Evolutionary conservation across 2,113 vertebrate species (phyloP), one percentile per base, ranked within the genome.

Genomic region (Oxyura jamaicensis): DNA sequence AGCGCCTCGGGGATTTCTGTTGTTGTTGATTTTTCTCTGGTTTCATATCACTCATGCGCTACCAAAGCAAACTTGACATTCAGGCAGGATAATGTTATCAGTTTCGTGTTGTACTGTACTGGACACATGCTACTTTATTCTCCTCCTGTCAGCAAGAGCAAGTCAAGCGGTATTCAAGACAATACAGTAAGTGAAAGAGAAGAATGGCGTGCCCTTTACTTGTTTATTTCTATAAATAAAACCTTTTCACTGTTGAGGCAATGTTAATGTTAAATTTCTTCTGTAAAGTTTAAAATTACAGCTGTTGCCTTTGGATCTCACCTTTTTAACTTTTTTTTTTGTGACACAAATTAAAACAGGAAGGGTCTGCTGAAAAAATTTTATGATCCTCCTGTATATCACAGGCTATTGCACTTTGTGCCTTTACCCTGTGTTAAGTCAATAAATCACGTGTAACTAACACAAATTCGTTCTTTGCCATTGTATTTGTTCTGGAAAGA

Each of bases 21-120:
- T 88, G 8, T 52, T 90, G 85, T 60, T 73, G 53, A 7, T 22
- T 53, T 50, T 22, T 25, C 39, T 6, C 22, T 35, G 68, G 33
- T 26, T 92, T 95, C 33, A 9, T 91, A 92, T 86, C 83, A 75
- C 39, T 92, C 44, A 46, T 67, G 56, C 9, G 7, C 73, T 96
- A 91, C 73, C 65, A 87, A 82, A 93, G 66, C 66, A 93, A 93
- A 92, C 69, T 87, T 92, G 91, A 75, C 80, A 73, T 92, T 95
- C 89, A 79, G 84, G 69, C 35, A 77, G 69, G 74, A 93, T 95
- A 92, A 95, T 75, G 73, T 92, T 95, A 95, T 93, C 81, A 60
- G 89, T 96, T 95, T 96, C 84, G 36, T 79, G 48, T 84, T 92
- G 91, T 95, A 77, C 72, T 74, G 80, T 88, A 87, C 94, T 76